Evolutionary conservation across 2,797 vertebrate genomes (phyloP).

Genomic region (Enteromius afrohamiltoni): DNA sequence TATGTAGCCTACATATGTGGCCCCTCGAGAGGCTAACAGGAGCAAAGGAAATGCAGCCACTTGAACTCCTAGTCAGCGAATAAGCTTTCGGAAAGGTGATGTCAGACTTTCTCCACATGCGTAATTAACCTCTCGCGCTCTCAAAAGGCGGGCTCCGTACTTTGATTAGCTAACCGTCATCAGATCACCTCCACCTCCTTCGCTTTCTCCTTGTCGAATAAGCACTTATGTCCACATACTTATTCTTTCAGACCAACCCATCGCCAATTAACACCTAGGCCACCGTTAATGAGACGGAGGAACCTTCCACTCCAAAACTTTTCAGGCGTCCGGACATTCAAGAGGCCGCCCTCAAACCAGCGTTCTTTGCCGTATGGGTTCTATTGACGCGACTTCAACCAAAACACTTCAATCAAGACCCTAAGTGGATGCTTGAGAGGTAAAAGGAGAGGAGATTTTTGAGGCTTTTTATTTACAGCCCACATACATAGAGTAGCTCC

Average conservation of each 20-base stretch:
- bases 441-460: slow-evolving; percentile 36
- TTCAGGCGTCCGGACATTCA: slow-evolving; percentile 72
- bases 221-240: slow-evolving; percentile 73
- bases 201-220: slow-evolving; percentile 69
- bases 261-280: slow-evolving; percentile 81
- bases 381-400: slow-evolving; percentile 56
- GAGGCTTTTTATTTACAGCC: slow-evolving; percentile 47
- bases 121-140: slow-evolving; percentile 74
- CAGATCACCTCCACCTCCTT: slow-evolving; percentile 68
- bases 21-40: slow-evolving; percentile 65
- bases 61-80: slow-evolving; percentile 69
- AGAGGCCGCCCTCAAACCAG: slow-evolving; percentile 68
- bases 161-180: slow-evolving; percentile 76
- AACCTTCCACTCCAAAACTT: slow-evolving; percentile 78
- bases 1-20: slow-evolving; percentile 16
- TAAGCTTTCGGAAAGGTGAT: slow-evolving; percentile 71
- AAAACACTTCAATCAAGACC: slow-evolving; percentile 59
- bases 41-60: slow-evolving; percentile 60
- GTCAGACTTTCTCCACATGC: slow-evolving; percentile 69
- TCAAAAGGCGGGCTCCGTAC: slow-evolving; percentile 47
- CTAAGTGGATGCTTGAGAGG: slow-evolving; percentile 54
- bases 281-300: slow-evolving; percentile 77
- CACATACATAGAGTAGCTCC: background rate
- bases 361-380: slow-evolving; percentile 47
- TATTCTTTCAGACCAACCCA: slow-evolving; percentile 72